phyloP scores from a whole-genome alignment of 2,888 invertebrate species.

The Scrobipalpa costella region DNA sequence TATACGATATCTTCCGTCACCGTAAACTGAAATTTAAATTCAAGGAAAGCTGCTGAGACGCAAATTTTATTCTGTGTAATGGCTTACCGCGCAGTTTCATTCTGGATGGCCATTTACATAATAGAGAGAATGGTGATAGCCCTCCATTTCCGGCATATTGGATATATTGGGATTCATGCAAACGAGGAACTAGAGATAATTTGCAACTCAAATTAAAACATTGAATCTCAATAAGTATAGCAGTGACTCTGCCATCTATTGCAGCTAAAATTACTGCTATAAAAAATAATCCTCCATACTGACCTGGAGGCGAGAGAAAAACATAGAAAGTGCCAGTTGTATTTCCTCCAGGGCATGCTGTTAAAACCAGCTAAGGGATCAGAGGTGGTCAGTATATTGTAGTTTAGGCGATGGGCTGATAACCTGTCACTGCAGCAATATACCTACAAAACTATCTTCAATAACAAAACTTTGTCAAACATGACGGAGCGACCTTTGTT shows the following conservation, averaged over 20 bases:
- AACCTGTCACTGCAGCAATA: too few relatives aligned
- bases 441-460: too few relatives aligned
- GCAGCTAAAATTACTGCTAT: neutral
- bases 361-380: too few relatives aligned
- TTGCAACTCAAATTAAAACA: neutral
- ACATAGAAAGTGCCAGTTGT: too few relatives aligned
- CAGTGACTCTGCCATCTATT: neutral
- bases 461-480: too few relatives aligned
- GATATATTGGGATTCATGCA: constrained; percentile 16
- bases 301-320: too few relatives aligned
- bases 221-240: neutral
- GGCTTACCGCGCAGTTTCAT: constrained; percentile 27
- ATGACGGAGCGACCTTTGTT: too few relatives aligned
- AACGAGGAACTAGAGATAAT: constrained; percentile 1
- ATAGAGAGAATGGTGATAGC: constrained; percentile 27
- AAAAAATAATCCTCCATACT: too few relatives aligned
- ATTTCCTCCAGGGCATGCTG: too few relatives aligned
- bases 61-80: constrained; percentile 30
- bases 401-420: too few relatives aligned
- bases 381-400: too few relatives aligned
- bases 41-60: constrained; percentile 17
- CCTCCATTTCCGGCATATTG: constrained; percentile 30
- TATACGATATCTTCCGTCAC: neutral
- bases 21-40: constrained; percentile 15
- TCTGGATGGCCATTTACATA: constrained; percentile 31